Evolutionary conservation across 64 coral and sea anemone species (phyloP).

Genomic region (Pocillopora verrucosa): DNA sequence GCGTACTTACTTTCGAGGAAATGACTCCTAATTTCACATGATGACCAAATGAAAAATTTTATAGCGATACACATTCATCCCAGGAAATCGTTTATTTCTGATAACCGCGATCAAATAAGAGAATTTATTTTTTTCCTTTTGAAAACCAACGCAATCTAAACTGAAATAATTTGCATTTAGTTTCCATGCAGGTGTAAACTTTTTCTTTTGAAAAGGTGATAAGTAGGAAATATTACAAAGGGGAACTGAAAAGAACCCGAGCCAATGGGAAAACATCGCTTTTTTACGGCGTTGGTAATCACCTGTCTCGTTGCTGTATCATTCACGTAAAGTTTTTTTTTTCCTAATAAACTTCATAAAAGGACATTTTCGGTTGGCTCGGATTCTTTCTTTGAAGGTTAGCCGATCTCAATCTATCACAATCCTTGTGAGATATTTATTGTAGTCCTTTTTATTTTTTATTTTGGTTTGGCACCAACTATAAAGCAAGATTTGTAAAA

Average conservation of each 20-base stretch:
- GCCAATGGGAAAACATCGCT: neutral
- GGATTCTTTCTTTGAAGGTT: too few species aligned
- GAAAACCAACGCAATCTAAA: neutral
- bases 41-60: neutral
- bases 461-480: too few species aligned
- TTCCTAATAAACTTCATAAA: too few species aligned
- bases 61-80: too few species aligned
- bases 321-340: too few species aligned
- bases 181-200: neutral
- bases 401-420: too few species aligned
- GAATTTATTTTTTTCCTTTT: neutral
- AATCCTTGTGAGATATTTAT: too few species aligned
- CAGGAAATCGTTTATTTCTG: neutral
- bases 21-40: neutral
- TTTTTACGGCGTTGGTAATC: neutral
- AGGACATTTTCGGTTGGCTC: too few species aligned
- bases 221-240: neutral
- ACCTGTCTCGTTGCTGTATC: neutral
- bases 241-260: neutral
- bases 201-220: neutral
- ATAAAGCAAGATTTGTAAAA: too few species aligned
- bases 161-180: neutral
- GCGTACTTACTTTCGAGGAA: too few species aligned
- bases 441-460: too few species aligned
- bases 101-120: neutral